Evolutionary conservation across 1,140 invertebrate genomes (phyloP).

Genomic region (Zaprionus tsacasi): DNA sequence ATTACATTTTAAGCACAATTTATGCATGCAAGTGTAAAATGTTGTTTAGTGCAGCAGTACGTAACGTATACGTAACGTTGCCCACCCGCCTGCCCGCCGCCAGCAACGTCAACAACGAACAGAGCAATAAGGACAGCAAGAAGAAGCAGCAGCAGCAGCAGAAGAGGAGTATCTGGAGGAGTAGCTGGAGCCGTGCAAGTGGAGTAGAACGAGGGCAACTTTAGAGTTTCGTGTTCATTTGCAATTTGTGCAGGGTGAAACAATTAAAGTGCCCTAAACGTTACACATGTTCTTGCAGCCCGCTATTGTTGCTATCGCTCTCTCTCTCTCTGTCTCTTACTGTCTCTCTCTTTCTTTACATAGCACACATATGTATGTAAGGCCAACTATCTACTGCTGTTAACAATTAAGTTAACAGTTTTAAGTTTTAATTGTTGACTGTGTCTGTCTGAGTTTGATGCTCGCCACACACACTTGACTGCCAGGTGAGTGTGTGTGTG

Average conservation of each 20-base stretch:
- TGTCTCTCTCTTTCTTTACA: not conserved
- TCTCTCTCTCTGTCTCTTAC: not conserved
- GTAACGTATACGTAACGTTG: conserved; percentile 27
- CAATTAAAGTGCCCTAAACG: conserved; percentile 69
- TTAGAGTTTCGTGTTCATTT: conserved; percentile 78
- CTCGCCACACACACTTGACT: conserved; percentile 1
- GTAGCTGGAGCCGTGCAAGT: not conserved
- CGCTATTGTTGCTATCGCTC: not conserved
- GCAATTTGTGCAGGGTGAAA: conserved; percentile 74
- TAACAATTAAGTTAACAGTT: conserved; percentile 78
- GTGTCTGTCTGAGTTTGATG: conserved; percentile 23
- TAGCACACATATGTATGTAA: not conserved
- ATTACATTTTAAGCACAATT: conserved; percentile 75
- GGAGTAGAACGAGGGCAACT: conserved; percentile 49
- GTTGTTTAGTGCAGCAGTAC: conserved; percentile 42
- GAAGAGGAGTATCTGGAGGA: not conserved
- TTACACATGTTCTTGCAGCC: conserved; percentile 40
- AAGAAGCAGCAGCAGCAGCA: not conserved
- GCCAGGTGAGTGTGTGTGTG: conserved; percentile 12
- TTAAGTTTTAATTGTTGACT: conserved; percentile 54
- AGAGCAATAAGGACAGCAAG: conserved; percentile 6
- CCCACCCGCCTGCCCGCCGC: not conserved
- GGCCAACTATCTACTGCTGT: conserved; percentile 32
- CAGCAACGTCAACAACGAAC: conserved; percentile 1
- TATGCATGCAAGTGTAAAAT: conserved; percentile 66